Percentiles rank a stretch among this genome's conserved stretches.
phyloP scores from a whole-genome alignment of 2,888 invertebrate genomes.

The Pyralis farinalis region DNA sequence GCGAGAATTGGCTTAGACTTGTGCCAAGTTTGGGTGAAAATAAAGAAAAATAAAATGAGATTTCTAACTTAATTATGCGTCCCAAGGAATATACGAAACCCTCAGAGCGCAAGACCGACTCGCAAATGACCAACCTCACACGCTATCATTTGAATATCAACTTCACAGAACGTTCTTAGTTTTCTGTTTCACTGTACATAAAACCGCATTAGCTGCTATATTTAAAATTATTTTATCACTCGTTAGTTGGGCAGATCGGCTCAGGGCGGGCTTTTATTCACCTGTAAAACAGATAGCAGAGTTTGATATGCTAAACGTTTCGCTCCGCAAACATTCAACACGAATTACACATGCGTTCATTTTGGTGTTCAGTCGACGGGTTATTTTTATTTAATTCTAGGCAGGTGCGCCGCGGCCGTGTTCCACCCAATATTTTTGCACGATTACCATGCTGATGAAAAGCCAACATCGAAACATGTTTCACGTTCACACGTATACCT shows the following conservation, averaged over 20 bases:
- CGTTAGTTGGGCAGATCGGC: background rate
- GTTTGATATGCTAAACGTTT: constrained; percentile 47
- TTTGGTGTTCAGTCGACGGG: constrained; percentile 52
- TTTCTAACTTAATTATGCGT: too few species aligned
- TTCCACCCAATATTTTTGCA: constrained; percentile 72
- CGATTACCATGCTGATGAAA: constrained; percentile 80
- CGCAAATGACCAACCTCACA: too few species aligned
- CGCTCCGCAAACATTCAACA: constrained; percentile 50
- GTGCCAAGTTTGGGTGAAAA: too few species aligned
- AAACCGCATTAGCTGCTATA: background rate
- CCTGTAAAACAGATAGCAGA: background rate
- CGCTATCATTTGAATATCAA: too few species aligned
- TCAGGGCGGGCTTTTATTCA: constrained; percentile 1
- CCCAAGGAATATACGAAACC: too few species aligned
- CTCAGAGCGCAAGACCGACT: too few species aligned
- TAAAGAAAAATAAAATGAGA: too few species aligned
- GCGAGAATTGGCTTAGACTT: too few species aligned
- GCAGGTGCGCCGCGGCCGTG: constrained; percentile 62
- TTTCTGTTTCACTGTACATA: too few species aligned
- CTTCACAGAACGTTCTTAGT: too few species aligned
- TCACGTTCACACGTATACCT: constrained; percentile 39
- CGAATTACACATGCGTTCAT: constrained; percentile 59
- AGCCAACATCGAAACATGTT: constrained; percentile 65
- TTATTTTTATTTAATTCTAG: constrained; percentile 80
- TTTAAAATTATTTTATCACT: background rate